Conservation (phyloP, 2,797 vertebrate species). For the Ctenochaetus hawaiiensis region DNA sequence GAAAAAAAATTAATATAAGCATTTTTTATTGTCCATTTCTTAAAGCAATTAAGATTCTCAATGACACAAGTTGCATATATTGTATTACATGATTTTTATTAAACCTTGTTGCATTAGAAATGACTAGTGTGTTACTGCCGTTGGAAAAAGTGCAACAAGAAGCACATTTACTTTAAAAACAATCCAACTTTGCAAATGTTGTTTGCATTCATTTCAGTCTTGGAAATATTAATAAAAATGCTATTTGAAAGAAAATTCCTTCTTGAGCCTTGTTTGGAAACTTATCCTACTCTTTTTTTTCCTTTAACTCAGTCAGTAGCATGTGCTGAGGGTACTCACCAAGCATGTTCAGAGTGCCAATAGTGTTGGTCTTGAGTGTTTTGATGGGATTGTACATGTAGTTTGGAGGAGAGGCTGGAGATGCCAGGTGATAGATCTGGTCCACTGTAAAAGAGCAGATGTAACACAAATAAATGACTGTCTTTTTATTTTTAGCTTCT, state of each 20-base stretch:
- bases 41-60: not conserved
- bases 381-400: slow-evolving; percentile 99
- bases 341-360: slow-evolving; percentile 98
- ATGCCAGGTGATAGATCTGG: slow-evolving; percentile 98
- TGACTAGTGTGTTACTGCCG: not conserved
- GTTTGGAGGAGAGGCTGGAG: slow-evolving; percentile 98
- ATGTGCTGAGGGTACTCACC: slow-evolving; percentile 85
- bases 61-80: not conserved
- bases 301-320: not conserved
- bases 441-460: slow-evolving; percentile 87
- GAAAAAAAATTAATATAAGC: not conserved
- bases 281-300: not conserved
- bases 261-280: not conserved
- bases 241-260: not conserved
- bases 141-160: not conserved
- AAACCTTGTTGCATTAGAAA: not conserved
- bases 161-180: not conserved
- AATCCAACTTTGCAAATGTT: not conserved
- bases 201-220: not conserved
- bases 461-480: slow-evolving; percentile 1
- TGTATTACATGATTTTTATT: not conserved
- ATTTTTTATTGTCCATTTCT: not conserved
- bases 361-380: slow-evolving; percentile 98
- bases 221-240: not conserved
- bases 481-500: too few species aligned